These are phyloP conservation scores for Drosophila kikkawai DNA, from an alignment of 1,140 invertebrate genomes.

Conservation along the genomic window DNA sequence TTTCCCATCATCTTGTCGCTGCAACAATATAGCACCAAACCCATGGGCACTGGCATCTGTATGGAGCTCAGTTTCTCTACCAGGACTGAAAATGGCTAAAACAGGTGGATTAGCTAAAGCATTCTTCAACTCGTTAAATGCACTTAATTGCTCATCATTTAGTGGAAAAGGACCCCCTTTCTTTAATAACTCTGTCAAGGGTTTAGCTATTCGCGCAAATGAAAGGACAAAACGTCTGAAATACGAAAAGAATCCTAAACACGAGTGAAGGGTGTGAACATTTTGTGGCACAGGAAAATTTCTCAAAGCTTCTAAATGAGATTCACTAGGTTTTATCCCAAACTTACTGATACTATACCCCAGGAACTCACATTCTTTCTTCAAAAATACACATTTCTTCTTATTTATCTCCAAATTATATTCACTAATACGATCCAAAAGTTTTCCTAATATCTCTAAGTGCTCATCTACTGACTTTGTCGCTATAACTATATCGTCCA, in stretches of 20 bases:
- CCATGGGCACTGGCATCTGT: neutral
- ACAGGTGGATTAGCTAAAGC: neutral
- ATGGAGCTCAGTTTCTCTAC: neutral
- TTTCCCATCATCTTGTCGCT: neutral
- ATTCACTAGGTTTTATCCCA: too few relatives aligned
- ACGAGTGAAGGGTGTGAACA: neutral
- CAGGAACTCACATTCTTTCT: too few relatives aligned
- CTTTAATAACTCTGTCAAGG: neutral
- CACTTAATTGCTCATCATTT: neutral
- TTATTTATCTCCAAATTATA: slow-evolving; percentile 4
- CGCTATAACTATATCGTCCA: neutral
- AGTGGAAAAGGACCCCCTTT: neutral
- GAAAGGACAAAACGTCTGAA: neutral
- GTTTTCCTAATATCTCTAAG: neutral
- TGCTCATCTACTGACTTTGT: neutral
- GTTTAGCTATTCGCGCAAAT: slow-evolving; percentile 6
- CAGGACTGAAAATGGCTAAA: slow-evolving; percentile 2
- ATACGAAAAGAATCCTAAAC: neutral
- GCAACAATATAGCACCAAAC: neutral
- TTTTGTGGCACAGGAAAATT: neutral
- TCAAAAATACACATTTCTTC: neutral
- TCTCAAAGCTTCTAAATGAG: neutral
- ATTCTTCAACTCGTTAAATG: neutral
- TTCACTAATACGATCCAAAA: neutral
- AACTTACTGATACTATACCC: too few relatives aligned